These are phyloP conservation scores for Halichoerus grypus DNA, from an alignment of 2,113 vertebrate species.

Conservation along the genomic window DNA sequence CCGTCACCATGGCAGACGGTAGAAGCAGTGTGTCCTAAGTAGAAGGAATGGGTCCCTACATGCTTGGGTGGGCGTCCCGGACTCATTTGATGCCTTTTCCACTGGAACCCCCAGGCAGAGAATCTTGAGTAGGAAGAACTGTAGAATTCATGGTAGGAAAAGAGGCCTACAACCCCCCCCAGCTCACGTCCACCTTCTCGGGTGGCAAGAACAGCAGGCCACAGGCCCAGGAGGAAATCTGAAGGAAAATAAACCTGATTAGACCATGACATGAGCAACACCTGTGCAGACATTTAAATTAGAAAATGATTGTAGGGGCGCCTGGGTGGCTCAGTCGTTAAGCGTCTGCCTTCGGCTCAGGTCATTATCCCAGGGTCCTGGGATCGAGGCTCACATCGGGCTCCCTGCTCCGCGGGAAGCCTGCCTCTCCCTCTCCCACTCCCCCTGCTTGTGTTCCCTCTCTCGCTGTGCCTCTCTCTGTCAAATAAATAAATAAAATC, in stretches of 20 bases:
- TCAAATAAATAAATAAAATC: too few species aligned
- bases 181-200: background rate
- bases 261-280: background rate
- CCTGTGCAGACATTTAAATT: background rate
- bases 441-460: too few species aligned
- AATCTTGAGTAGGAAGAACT: background rate
- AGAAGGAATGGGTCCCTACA: background rate
- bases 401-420: too few species aligned
- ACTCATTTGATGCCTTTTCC: background rate
- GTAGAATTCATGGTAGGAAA: background rate
- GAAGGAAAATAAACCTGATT: background rate
- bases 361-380: too few species aligned
- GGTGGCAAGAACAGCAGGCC: background rate
- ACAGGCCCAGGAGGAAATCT: background rate
- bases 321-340: too few species aligned
- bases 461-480: too few species aligned
- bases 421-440: too few species aligned
- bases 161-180: background rate
- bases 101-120: background rate
- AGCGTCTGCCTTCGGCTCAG: too few species aligned
- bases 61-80: background rate
- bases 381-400: too few species aligned
- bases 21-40: background rate
- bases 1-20: background rate
- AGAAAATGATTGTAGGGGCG: background rate